phyloP scores from a whole-genome alignment of 2,888 invertebrate genomes.

The Griposia aprilina region DNA sequence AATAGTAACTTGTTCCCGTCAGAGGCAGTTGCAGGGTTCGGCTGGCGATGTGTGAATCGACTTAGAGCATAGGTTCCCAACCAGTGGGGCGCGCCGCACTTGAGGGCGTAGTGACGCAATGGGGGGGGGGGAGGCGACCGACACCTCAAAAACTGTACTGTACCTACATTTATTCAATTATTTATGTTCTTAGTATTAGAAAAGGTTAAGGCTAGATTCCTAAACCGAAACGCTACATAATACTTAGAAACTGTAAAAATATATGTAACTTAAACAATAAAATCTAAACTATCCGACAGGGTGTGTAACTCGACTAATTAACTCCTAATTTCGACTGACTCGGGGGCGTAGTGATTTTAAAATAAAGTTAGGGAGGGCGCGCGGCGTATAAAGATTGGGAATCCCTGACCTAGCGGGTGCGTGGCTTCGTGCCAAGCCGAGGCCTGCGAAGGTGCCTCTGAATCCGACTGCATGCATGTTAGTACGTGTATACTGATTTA shows the following conservation, averaged over 20 bases:
- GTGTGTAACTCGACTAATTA: not conserved
- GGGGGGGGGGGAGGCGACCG: no score
- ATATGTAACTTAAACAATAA: not conserved
- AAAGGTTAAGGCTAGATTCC: not conserved
- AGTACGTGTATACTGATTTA: conserved; percentile 77
- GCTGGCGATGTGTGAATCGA: conserved; percentile 63
- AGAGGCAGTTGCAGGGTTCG: conserved; percentile 54
- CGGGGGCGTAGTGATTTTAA: no score
- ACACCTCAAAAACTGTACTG: not conserved
- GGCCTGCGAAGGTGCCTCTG: conserved; percentile 67
- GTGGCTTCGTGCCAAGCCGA: conserved; percentile 82
- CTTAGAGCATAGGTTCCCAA: conserved; percentile 6
- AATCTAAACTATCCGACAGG: not conserved
- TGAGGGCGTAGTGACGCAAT: not conserved
- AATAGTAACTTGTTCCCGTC: conserved; percentile 65
- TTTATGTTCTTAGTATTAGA: not conserved
- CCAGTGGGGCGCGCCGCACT: not conserved
- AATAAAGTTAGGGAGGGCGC: not conserved
- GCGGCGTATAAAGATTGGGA: not conserved
- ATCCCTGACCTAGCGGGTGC: conserved; percentile 65
- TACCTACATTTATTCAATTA: not conserved
- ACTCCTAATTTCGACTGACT: not conserved
- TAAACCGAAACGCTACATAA: not conserved
- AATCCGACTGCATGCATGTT: conserved; percentile 72
- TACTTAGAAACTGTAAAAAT: not conserved